phyloP scores from a whole-genome alignment of 2,888 invertebrate genomes.

The Noctua comes region DNA sequence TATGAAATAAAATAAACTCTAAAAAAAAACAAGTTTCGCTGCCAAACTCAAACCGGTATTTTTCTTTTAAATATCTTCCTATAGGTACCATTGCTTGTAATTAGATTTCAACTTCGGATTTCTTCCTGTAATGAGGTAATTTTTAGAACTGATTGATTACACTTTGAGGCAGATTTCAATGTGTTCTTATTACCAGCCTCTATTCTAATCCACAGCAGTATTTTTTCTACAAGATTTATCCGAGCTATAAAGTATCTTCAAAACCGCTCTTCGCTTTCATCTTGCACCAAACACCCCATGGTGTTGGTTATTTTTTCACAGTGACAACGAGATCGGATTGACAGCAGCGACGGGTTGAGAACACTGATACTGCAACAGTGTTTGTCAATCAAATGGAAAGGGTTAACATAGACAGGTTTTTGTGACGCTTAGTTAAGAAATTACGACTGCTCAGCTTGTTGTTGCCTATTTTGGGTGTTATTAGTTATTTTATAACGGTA shows the following conservation, averaged over 20 bases:
- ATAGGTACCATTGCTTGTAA: too few relatives aligned
- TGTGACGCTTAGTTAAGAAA: conserved; percentile 69
- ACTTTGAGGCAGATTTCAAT: too few relatives aligned
- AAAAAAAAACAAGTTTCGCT: neutral
- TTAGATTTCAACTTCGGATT: too few relatives aligned
- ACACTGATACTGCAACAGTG: conserved; percentile 76
- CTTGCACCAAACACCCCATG: conserved; percentile 63
- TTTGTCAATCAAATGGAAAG: conserved; percentile 79
- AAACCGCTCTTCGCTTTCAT: conserved; percentile 36
- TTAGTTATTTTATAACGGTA: conserved; percentile 8
- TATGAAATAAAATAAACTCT: too few relatives aligned
- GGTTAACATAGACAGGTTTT: conserved; percentile 69
- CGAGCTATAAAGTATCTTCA: neutral
- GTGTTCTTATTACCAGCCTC: too few relatives aligned
- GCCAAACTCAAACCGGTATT: neutral
- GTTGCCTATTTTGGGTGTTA: conserved; percentile 47
- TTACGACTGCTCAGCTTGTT: conserved; percentile 54
- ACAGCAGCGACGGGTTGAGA: conserved; percentile 79
- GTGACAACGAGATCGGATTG: conserved; percentile 78
- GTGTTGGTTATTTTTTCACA: conserved; percentile 78
- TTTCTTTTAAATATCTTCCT: too few relatives aligned
- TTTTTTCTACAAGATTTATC: too few relatives aligned
- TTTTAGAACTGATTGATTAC: too few relatives aligned
- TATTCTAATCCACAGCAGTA: too few relatives aligned
- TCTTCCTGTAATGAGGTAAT: too few relatives aligned